phyloP scores from a whole-genome alignment of 2,797 vertebrate genomes.

The Chloroceryle inda region DNA sequence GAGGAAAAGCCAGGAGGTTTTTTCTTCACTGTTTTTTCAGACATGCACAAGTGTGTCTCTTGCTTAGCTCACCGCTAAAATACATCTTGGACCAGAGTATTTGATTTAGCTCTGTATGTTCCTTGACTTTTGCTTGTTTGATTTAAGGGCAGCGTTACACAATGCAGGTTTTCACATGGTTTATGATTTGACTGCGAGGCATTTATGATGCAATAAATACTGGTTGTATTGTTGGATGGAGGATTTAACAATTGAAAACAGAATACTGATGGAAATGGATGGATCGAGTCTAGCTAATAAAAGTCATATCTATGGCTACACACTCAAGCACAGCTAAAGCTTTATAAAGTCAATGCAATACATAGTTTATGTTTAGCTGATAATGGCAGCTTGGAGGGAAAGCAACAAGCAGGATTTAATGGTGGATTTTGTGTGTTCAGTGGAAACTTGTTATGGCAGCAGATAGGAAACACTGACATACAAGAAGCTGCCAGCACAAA shows the following conservation, averaged over 20 bases:
- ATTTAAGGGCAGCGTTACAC: constrained; percentile 33
- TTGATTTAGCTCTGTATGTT: constrained; percentile 29
- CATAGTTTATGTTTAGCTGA: not conserved
- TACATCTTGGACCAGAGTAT: not conserved
- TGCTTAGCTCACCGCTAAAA: constrained; percentile 26
- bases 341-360: not conserved
- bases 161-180: constrained; percentile 19
- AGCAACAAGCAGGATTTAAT: not conserved
- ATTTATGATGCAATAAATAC: constrained; percentile 57
- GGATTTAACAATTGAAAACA: constrained; percentile 40
- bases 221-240: constrained; percentile 1
- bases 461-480: not conserved
- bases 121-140: constrained; percentile 14
- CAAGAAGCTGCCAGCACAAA: not conserved
- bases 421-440: not conserved
- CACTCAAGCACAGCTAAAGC: not conserved
- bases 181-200: constrained; percentile 42
- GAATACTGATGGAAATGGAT: constrained; percentile 40
- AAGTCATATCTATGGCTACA: not conserved
- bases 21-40: constrained; percentile 9
- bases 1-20: not conserved
- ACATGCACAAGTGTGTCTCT: not conserved
- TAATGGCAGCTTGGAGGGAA: not conserved
- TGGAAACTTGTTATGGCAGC: not conserved
- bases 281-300: constrained; percentile 19